A percentile compares a stretch with the other conserved stretches of the same genome.
Conservation (phyloP, 2,888 invertebrate genomes). For the Zygaena filipendulae region DNA sequence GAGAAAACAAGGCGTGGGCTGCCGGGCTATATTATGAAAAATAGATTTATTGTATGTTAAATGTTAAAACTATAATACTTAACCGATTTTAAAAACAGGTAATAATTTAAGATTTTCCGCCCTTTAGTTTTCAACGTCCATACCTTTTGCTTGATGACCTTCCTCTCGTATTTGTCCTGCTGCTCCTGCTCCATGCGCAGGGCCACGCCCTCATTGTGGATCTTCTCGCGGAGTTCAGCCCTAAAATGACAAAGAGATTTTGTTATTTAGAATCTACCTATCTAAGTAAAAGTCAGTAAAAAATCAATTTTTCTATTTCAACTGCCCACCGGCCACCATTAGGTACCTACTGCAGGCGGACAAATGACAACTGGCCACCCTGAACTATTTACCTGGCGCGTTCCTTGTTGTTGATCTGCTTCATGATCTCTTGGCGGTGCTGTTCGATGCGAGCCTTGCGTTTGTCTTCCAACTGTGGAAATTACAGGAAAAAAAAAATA, state of each 20-base stretch:
- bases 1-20: too few relatives aligned
- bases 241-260: slow-evolving; percentile 22
- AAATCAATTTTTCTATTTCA: background rate
- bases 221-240: slow-evolving; percentile 68
- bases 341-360: too few relatives aligned
- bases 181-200: slow-evolving; percentile 70
- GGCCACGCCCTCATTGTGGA: slow-evolving; percentile 74
- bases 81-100: too few relatives aligned
- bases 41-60: too few relatives aligned
- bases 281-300: too few relatives aligned
- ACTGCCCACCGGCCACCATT: too few relatives aligned
- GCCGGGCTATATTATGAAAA: too few relatives aligned
- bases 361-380: too few relatives aligned
- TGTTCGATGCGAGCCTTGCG: slow-evolving; percentile 57
- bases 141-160: slow-evolving; percentile 56
- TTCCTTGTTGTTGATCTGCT: slow-evolving; percentile 78
- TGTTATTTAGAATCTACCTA: background rate
- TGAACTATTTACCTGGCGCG: slow-evolving; percentile 65
- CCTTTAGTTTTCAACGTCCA: too few relatives aligned
- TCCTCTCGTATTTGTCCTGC: slow-evolving; percentile 59
- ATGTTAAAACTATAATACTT: too few relatives aligned
- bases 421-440: slow-evolving; percentile 73
- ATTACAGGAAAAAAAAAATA: too few relatives aligned
- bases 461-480: slow-evolving; percentile 61
- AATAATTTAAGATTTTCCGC: too few relatives aligned